Base-by-base conservation (phyloP, 1,140 invertebrate species). In the Ceratina japonica region DNA sequence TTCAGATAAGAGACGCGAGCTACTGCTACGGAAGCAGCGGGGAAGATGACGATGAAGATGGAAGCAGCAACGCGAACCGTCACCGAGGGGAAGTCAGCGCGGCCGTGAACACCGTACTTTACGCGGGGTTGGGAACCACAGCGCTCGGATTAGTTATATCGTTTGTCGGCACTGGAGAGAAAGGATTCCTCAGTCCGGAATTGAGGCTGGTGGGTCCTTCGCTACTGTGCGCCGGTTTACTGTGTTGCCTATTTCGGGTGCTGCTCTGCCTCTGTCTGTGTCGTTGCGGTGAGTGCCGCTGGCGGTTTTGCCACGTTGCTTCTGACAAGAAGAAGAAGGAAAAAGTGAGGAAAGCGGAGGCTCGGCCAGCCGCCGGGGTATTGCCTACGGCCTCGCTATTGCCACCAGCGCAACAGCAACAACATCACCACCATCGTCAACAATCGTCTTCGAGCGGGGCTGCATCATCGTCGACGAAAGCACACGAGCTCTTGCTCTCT, bases 151-250 rank as follows among this genome's bases (percentile, higher is more conserved):
- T 97, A 72, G 95, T 97, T 79, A 97, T 97, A 78, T 97, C 96
- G 82, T 97, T 97, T 92, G 96, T 97, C 31, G 97, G 97, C 81
- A 97, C 96, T 66, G 97, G 97, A 80, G 97, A 97, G 91, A 97
- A 97, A 92, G 96, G 96, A 85, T 97, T 97, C 94, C 96, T 97
- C 91, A 97, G 96, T 65, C 94, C 96, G 58, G 96, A 97, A 90
- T 92, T 97, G 64, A 94, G 96, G 72, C 94, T 97, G 79, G 96
- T 97, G 89, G 97, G 97, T 56, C 97, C 97, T 56, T 95, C 96
- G 58, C 94, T 97, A 54, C 93, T 95, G 77, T 94, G 94, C 82
- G 91, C 94, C 70, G 94, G 94, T 69, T 87, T 94, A 69, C 90
- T 94, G 56, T 95, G 94, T 89, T 95, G 94, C 83, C 90, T 94